phyloP scores from a whole-genome alignment of 92 coral and sea anemone species.

The Heliopora coerulea region DNA sequence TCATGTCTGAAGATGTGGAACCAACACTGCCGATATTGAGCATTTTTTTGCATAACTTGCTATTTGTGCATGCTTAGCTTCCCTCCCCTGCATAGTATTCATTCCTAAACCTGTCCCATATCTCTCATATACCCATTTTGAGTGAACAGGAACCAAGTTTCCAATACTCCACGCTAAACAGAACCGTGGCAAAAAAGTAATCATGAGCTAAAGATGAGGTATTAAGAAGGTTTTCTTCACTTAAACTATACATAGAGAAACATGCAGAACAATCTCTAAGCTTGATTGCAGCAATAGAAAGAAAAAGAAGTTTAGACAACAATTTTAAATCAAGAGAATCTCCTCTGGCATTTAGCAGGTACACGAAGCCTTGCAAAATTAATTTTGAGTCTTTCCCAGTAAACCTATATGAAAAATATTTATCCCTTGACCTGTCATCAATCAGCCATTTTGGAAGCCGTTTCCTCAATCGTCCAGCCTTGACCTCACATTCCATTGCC shows the following conservation, averaged over 20 bases:
- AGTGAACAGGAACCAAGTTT: constrained; percentile 54
- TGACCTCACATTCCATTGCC: constrained; percentile 23
- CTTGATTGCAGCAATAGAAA: constrained; percentile 51
- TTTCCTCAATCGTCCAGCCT: constrained; percentile 38
- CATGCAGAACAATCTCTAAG: constrained; percentile 53
- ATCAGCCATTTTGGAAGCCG: constrained; percentile 40
- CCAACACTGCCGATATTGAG: constrained; percentile 38
- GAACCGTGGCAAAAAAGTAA: constrained; percentile 6
- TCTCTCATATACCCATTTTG: constrained; percentile 45
- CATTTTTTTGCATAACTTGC: constrained; percentile 44
- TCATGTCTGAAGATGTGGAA: constrained; percentile 56
- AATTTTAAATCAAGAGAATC: constrained; percentile 47
- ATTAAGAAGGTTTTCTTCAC: background rate
- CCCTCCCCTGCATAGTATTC: constrained; percentile 68
- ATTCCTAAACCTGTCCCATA: constrained; percentile 50
- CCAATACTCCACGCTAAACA: constrained; percentile 63
- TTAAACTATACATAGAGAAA: constrained; percentile 51
- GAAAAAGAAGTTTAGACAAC: constrained; percentile 46
- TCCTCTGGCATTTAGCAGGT: constrained; percentile 53
- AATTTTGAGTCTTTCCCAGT: constrained; percentile 61
- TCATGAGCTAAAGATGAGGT: constrained; percentile 4
- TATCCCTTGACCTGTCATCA: constrained; percentile 36
- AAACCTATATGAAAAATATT: constrained; percentile 58
- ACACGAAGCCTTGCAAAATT: constrained; percentile 63
- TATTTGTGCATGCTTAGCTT: constrained; percentile 63